Percentiles rank a stretch among this genome's conserved stretches.
These are phyloP conservation scores for Cariama cristata DNA, from an alignment of 2,113 vertebrate species.

Conservation along the genomic window DNA sequence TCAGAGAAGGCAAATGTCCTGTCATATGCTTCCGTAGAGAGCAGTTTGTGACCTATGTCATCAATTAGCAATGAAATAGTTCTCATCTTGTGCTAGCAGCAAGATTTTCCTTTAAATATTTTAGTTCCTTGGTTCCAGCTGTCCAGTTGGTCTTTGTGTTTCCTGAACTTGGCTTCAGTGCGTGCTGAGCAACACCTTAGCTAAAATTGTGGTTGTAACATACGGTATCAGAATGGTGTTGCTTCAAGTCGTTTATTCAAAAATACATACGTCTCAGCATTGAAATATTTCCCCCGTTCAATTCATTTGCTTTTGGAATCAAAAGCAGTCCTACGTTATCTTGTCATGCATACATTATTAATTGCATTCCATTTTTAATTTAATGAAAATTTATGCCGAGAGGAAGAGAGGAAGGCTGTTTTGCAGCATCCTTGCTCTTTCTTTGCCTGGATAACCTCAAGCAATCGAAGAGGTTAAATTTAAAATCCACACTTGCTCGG, in stretches of 20 bases:
- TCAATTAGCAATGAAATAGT: background rate
- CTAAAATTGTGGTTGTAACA: background rate
- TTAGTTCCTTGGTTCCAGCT: background rate
- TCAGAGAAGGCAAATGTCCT: background rate
- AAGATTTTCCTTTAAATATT: background rate
- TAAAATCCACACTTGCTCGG: background rate
- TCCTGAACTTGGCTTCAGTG: background rate
- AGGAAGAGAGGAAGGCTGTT: background rate
- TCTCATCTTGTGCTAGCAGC: background rate
- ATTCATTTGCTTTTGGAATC: background rate
- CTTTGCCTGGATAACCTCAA: background rate
- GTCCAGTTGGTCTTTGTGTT: background rate
- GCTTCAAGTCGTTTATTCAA: background rate
- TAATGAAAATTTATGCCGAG: background rate
- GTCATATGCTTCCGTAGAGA: background rate
- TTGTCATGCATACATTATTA: constrained; percentile 3
- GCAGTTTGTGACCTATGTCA: background rate
- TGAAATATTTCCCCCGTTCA: background rate
- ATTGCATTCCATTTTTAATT: constrained; percentile 25
- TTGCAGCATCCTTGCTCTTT: background rate
- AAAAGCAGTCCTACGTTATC: background rate
- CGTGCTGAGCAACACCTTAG: fast-evolving
- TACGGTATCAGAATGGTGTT: background rate
- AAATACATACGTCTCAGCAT: background rate
- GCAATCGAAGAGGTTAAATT: background rate